Base-by-base conservation (phyloP, 2,797 vertebrate genomes). In the Momotus momota region DNA sequence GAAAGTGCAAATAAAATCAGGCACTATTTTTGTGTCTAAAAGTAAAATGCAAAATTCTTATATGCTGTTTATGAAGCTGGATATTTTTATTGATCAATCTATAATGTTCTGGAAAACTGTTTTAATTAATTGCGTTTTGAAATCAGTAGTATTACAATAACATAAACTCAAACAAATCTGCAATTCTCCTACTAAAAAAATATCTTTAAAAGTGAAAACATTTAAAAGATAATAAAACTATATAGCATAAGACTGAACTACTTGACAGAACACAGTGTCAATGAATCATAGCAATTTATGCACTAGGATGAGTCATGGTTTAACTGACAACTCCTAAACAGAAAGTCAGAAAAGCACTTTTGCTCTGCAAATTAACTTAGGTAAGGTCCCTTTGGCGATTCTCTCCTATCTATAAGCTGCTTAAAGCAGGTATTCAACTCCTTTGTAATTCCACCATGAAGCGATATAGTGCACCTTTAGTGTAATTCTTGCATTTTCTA, bases 291-390 rank as follows among this genome's bases (percentile, higher is more conserved):
- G 25, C 41, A 81, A 49, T 81, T 43, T 80, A 81, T 91, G 66
- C 89, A 41, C 51, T 25, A 75, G 51, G 58, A 94, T 89, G 78
- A 95, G 60, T 89, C 88, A 94, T 52, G 14, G 57, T 82, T n/a
- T 80, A 62, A 87, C 23, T 81, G 78, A 57, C 46, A 81, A 73
- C 38, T 77, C 66, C 46, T 88, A 35, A 69, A 49, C 7, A 77
- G 19, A 48, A 83, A 71, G 12, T 77, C 46, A 80, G 61, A 71
- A 84, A 54, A 88, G 55, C 38, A 81, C 4, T 4, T n/a, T 64
- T 93, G 41, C 75, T 80, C 55, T 61, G 16, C 41, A 73, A 57
- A 60, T 38, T 80, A 31, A 22, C 26, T 43, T 64, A 62, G 72
- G 26, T 61, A 62, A 73, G 15, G 66, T 58, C 57, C 81, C 58